phyloP scores from a whole-genome alignment of 2,797 vertebrate genomes.

The Alca torda region DNA sequence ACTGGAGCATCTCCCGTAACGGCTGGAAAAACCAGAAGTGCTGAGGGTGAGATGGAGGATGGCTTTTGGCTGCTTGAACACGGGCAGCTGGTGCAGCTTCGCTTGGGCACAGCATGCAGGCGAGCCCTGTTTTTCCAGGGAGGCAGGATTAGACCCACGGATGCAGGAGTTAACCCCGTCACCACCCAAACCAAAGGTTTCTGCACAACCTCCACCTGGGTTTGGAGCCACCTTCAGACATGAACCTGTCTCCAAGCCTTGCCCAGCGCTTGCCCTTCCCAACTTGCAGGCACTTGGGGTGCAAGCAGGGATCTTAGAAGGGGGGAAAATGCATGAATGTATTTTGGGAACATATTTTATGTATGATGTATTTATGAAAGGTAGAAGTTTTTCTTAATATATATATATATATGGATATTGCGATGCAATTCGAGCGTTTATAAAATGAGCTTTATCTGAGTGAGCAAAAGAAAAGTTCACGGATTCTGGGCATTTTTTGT shows the following conservation, averaged over 20 bases:
- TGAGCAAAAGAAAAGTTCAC: not conserved
- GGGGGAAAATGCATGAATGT: slow-evolving; percentile 36
- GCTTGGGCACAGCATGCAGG: not conserved
- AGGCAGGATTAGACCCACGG: not conserved
- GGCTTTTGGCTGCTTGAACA: not conserved
- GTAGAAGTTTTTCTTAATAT: not conserved
- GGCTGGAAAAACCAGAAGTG: not conserved
- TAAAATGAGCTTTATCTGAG: slow-evolving; percentile 26
- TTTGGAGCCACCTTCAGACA: not conserved
- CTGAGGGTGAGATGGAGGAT: not conserved
- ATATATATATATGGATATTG: not conserved
- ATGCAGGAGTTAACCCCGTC: not conserved
- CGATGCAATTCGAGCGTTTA: slow-evolving; percentile 8
- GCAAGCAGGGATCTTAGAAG: not conserved
- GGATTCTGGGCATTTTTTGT: not conserved
- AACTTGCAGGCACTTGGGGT: not conserved
- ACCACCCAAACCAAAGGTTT: not conserved
- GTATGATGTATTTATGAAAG: slow-evolving; percentile 43
- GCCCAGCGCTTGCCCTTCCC: not conserved
- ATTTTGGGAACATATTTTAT: slow-evolving; percentile 26
- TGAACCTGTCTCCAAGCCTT: not conserved
- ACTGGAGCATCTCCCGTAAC: not conserved
- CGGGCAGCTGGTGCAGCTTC: not conserved
- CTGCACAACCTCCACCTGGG: not conserved
- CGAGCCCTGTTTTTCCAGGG: not conserved